Base-by-base conservation (phyloP, 2,797 vertebrate species). In the Notoglanidium macrostoma region DNA sequence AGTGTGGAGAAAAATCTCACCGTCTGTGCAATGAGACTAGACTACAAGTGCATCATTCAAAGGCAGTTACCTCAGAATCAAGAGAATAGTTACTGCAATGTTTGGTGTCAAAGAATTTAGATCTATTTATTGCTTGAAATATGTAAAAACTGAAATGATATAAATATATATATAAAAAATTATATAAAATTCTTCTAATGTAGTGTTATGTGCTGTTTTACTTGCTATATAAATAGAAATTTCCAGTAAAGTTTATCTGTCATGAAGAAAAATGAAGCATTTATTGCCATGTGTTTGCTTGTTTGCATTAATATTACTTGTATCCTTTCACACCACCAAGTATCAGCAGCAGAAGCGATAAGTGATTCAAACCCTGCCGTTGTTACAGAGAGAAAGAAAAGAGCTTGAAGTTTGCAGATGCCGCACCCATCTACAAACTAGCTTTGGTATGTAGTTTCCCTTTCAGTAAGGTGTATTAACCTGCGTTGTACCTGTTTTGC, bases 41-140 rank as follows among this genome's bases (percentile, higher is more conserved):
- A 32, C 2, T 44, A 44, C 49, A 26, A 70, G 21, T 44, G 3
- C 49, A 61, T 84, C n/a, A 59, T 40, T 72, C 19, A 65, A 29
- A 29, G 23, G 86, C 70, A 70, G 8, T 82, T 82, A 55, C 83
- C 61, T 87, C 72, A 40, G 59, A 87, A 61, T 61, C 29, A 23
- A 26, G 10, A 70, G 35, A 61, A 35, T 76, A 61, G 65, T 87
- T 88, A 73, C 55, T 83, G 63, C 55, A 32, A 35, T 32, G 55
- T 82, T 85, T 87, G 26, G 57, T 77, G 51, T 51, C 88, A 77
- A 86, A 90, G 32, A 57, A 70, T 70, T 46, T 78, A 67, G 17
- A 85, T 84, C 65, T 91, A 91, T 91, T 91, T 91, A 91, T 91
- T 90, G 11, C 68, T 80, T 70, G 57, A 85, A 85, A 83, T 61